phyloP scores from a whole-genome alignment of 2,888 invertebrate genomes.

The Chydorus sphaericus region DNA sequence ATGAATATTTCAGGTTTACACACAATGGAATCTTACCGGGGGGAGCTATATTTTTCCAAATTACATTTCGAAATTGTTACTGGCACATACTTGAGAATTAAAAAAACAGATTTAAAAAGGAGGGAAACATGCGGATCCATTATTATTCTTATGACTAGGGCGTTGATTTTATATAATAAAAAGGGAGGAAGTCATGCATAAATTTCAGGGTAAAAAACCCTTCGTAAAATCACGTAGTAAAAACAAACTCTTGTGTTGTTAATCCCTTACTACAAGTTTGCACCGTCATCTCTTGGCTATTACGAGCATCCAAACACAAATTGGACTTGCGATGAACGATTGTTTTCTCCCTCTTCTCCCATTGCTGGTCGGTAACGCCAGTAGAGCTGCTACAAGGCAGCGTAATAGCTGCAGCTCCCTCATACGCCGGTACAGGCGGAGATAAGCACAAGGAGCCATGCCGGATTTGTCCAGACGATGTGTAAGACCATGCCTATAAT shows the following conservation, averaged over 20 bases:
- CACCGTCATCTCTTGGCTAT: not conserved
- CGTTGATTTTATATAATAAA: too few species aligned
- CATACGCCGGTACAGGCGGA: not conserved
- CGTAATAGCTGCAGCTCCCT: not conserved
- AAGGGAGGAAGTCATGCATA: too few species aligned
- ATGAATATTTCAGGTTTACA: too few species aligned
- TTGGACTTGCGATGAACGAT: constrained; percentile 5
- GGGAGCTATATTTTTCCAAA: too few species aligned
- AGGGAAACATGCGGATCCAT: too few species aligned
- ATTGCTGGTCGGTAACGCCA: not conserved
- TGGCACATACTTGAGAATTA: too few species aligned
- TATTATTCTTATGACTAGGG: too few species aligned
- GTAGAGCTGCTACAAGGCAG: constrained; percentile 2
- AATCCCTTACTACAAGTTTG: not conserved
- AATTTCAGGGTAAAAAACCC: too few species aligned
- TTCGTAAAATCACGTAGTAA: not conserved
- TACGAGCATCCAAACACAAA: constrained; percentile 6
- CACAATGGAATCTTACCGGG: too few species aligned
- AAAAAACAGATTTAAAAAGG: too few species aligned
- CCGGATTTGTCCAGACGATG: not conserved
- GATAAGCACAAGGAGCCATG: not conserved
- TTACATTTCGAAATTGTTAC: too few species aligned
- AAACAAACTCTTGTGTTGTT: not conserved
- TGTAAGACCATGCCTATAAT: not conserved
- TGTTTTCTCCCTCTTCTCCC: not conserved